These are phyloP conservation scores for Mustela lutreola DNA, from an alignment of 2,113 vertebrate genomes.

Conservation along the genomic window DNA sequence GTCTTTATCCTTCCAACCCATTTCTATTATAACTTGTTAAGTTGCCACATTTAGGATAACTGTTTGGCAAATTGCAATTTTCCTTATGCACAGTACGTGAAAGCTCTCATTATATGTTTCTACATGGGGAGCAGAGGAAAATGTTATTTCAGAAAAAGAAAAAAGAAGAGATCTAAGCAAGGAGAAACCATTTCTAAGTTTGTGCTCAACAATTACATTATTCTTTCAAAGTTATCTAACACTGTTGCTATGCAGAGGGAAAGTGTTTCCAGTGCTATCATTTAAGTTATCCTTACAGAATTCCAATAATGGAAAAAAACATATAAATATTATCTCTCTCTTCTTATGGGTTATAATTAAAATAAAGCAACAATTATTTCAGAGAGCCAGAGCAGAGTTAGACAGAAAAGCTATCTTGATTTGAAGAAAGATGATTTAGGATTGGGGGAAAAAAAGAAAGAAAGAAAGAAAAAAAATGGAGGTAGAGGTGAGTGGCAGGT, in stretches of 20 bases:
- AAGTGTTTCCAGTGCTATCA: neutral
- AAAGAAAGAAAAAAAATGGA: neutral
- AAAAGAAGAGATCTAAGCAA: slow-evolving; percentile 30
- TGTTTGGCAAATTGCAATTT: slow-evolving; percentile 51
- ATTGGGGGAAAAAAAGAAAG: neutral
- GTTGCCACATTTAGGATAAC: slow-evolving; percentile 63
- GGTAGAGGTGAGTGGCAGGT: no score
- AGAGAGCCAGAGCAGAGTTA: neutral
- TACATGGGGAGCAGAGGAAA: slow-evolving; percentile 54
- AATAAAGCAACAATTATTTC: slow-evolving; percentile 56
- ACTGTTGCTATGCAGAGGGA: neutral
- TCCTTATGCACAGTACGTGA: slow-evolving; percentile 45
- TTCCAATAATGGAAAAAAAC: neutral
- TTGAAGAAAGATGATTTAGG: neutral
- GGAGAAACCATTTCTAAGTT: neutral
- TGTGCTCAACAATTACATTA: neutral
- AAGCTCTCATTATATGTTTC: slow-evolving; percentile 61
- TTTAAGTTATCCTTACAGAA: slow-evolving; percentile 16
- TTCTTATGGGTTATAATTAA: neutral
- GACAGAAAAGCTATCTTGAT: neutral
- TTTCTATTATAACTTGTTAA: slow-evolving; percentile 48
- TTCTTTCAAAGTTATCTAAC: neutral
- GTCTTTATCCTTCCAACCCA: slow-evolving; percentile 3
- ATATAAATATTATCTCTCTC: neutral
- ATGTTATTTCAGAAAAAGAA: slow-evolving; percentile 39